phyloP scores from a whole-genome alignment of 2,113 vertebrate genomes.

The Isurus oxyrinchus region DNA sequence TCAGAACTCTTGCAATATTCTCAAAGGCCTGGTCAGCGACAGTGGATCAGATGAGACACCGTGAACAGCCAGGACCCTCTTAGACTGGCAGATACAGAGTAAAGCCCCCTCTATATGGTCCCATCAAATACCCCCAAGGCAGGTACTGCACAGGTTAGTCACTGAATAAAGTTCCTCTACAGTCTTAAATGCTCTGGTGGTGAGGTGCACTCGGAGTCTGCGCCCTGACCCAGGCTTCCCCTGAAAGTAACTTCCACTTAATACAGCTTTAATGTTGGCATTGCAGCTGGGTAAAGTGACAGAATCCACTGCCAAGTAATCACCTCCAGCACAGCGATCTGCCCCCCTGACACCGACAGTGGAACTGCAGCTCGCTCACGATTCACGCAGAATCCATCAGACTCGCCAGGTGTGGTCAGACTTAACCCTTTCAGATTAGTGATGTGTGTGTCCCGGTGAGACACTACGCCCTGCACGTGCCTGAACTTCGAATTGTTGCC shows the following conservation, averaged over 20 bases:
- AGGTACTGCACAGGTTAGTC: background rate
- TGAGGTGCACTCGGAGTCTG: too few species aligned
- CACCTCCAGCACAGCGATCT: constrained; percentile 86
- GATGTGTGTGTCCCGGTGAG: constrained; percentile 82
- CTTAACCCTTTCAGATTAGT: constrained; percentile 85
- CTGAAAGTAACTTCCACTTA: background rate
- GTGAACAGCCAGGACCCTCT: background rate
- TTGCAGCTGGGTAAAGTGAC: background rate
- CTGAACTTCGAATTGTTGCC: constrained; percentile 82
- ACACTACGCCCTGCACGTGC: constrained; percentile 71
- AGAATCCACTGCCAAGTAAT: background rate
- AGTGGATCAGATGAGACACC: background rate
- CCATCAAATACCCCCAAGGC: background rate
- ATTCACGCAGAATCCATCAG: constrained; percentile 83
- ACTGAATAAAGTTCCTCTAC: background rate
- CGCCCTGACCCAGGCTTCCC: background rate
- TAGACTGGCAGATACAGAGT: background rate
- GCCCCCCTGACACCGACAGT: constrained; percentile 75
- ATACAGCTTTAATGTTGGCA: background rate
- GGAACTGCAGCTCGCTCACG: constrained; percentile 69
- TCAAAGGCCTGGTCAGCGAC: background rate
- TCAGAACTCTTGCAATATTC: background rate
- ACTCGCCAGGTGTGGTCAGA: constrained; percentile 87
- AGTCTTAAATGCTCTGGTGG: too few species aligned
- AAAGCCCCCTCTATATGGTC: background rate